Evolutionary conservation across 2,888 invertebrate species (phyloP), one percentile per base, ranked within the genome.

Genomic region (Megalurothrips usitatus): DNA sequence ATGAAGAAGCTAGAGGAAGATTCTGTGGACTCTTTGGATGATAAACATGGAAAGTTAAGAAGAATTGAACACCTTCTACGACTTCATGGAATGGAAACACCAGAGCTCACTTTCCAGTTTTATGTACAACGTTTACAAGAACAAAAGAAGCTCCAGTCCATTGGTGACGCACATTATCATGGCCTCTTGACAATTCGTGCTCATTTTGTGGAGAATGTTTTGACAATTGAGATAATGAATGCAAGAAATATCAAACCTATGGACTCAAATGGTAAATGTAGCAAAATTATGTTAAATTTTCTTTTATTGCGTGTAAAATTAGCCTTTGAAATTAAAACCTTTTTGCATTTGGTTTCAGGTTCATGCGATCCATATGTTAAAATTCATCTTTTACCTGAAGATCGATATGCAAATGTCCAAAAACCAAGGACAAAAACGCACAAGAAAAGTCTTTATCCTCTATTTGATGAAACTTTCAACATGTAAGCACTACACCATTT

Each of bases 361-460:
- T 89, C 92, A 49, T 96, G 96, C 84, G 98, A 99, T 89, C 95
- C 98, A 0, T 99, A 96, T 87, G 96, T 98, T 0, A 93, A 97
- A 84, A 91, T 97, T 48, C 92, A 93, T 84, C 88, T 98, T 80
- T 89, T 96, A 81, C 98, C 98, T 0, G 93, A 94, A 84, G 94
- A 96, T 85, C 91, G 93, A 82, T 98, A 96, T 86, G 89, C 91
- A 1, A 92, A 91, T 78, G 89, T 93, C 17, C 90, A 91, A 26
- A 92, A 94, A 83, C 94, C 94, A 0, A 96, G 95, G 87, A 98
- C 98, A 0, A 94, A 95, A 86, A 94, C 96, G 10, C 95, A 97
- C 84, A 94, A 94, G 87, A 98, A 97, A 88, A 97, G 94, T 78
- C 90, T 96, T 78, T 97, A 96, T 87, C 98, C 99, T 0, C 89